Conservation (phyloP, 2,797 vertebrate species). For the Melanotaenia pygmaea region DNA sequence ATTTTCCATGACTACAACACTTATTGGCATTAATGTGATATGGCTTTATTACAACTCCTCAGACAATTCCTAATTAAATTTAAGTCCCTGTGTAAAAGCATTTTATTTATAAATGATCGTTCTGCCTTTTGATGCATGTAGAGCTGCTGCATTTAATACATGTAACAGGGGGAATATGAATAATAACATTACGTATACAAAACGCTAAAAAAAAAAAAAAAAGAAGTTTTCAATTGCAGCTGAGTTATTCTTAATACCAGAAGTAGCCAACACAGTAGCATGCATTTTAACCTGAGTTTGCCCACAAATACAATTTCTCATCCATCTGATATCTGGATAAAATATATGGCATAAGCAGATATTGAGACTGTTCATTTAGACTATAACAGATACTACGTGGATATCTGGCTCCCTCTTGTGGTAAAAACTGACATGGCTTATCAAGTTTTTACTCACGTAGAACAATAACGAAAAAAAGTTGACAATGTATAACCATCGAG, state of each 20-base stretch:
- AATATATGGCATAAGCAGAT: conserved; percentile 36
- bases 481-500: conserved; percentile 21
- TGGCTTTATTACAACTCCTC: conserved; percentile 24
- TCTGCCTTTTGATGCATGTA: conserved; percentile 1
- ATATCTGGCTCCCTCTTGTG: conserved; percentile 71
- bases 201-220: conserved; percentile 16
- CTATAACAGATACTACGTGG: conserved; percentile 25
- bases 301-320: conserved; percentile 57
- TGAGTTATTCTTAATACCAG: conserved; percentile 31
- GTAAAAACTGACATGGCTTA: conserved; percentile 27
- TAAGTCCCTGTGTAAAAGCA: background rate
- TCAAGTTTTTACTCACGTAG: background rate
- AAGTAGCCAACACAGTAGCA: conserved; percentile 49
- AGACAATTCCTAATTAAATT: background rate
- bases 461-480: background rate
- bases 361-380: conserved; percentile 28
- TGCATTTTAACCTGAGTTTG: conserved; percentile 78
- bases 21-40: background rate
- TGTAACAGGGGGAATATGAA: conserved; percentile 9
- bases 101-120: background rate
- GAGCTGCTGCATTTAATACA: background rate
- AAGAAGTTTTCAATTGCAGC: conserved; percentile 38
- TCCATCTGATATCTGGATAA: conserved; percentile 30
- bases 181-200: conserved; percentile 28
- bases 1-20: conserved; percentile 5